These are phyloP conservation scores for Leucophenga maculata DNA, from an alignment of 2,888 invertebrate genomes.

Conservation along the genomic window DNA sequence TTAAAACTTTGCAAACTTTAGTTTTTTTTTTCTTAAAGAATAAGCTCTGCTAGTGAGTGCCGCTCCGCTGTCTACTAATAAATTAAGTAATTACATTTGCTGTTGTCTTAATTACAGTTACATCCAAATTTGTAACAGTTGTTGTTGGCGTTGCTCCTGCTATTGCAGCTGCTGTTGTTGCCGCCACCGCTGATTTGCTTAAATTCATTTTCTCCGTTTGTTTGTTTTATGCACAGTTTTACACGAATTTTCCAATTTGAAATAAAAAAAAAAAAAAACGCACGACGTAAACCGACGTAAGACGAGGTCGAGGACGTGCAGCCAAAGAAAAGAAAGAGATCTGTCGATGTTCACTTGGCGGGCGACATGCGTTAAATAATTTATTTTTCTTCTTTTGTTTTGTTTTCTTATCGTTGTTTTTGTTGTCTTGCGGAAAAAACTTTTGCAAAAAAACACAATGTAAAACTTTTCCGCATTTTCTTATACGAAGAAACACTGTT, in stretches of 20 bases:
- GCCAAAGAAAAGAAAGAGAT: not conserved
- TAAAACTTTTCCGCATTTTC: too few species aligned
- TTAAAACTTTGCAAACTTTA: too few species aligned
- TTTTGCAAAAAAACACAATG: conserved; percentile 1
- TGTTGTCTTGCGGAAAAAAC: conserved; percentile 33
- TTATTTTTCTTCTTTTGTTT: conserved; percentile 15
- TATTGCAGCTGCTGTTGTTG: conserved; percentile 5
- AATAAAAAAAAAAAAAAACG: conserved; percentile 21
- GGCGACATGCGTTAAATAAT: conserved; percentile 31
- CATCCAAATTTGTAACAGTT: conserved; percentile 15
- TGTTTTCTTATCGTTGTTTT: conserved; percentile 19
- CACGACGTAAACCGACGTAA: conserved; percentile 31
- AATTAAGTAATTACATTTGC: not conserved
- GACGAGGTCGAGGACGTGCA: conserved; percentile 17
- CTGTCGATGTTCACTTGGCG: conserved; percentile 36
- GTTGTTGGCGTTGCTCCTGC: conserved; percentile 8
- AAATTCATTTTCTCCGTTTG: conserved; percentile 15
- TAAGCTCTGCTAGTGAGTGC: too few species aligned
- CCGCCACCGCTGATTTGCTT: conserved; percentile 9
- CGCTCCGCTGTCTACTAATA: too few species aligned
- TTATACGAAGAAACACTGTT: too few species aligned
- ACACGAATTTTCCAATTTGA: conserved; percentile 16
- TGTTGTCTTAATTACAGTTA: conserved; percentile 7
- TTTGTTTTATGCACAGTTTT: not conserved
- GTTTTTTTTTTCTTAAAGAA: too few species aligned